phyloP scores from a whole-genome alignment of 2,888 invertebrate genomes.

The Thereva nobilitata region DNA sequence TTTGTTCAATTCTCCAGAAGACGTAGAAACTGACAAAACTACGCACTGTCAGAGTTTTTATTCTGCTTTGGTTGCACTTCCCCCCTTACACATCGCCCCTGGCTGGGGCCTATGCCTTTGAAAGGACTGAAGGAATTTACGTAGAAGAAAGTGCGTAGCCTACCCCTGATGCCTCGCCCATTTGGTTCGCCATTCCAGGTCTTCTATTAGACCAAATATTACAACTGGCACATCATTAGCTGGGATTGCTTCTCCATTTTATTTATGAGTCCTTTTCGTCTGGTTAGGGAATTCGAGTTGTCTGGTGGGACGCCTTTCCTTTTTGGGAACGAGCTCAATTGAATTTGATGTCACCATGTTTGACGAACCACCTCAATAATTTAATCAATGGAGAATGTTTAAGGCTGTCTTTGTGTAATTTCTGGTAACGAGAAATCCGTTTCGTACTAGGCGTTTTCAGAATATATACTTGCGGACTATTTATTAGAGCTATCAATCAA shows the following conservation, averaged over 20 bases:
- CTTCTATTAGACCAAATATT: constrained; percentile 13
- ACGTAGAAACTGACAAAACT: background rate
- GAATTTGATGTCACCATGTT: constrained; percentile 36
- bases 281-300: constrained; percentile 24
- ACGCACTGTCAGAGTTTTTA: background rate
- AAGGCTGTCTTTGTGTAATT: background rate
- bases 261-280: constrained; percentile 37
- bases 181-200: too few relatives aligned
- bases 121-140: too few relatives aligned
- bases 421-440: background rate
- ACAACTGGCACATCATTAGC: constrained; percentile 38
- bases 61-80: constrained; percentile 17
- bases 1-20: background rate
- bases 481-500: too few relatives aligned
- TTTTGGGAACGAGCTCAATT: constrained; percentile 19
- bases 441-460: too few relatives aligned
- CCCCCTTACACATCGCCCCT: background rate
- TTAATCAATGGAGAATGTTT: constrained; percentile 31
- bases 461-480: too few relatives aligned
- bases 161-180: too few relatives aligned
- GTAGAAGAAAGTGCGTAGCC: too few relatives aligned
- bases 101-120: background rate
- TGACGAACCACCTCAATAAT: constrained; percentile 35
- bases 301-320: constrained; percentile 14
- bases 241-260: constrained; percentile 35